Percentiles rank a stretch among this genome's conserved stretches.
These are phyloP conservation scores for Syngnathus scovelli DNA, from an alignment of 2,113 vertebrate genomes.

Conservation along the genomic window DNA sequence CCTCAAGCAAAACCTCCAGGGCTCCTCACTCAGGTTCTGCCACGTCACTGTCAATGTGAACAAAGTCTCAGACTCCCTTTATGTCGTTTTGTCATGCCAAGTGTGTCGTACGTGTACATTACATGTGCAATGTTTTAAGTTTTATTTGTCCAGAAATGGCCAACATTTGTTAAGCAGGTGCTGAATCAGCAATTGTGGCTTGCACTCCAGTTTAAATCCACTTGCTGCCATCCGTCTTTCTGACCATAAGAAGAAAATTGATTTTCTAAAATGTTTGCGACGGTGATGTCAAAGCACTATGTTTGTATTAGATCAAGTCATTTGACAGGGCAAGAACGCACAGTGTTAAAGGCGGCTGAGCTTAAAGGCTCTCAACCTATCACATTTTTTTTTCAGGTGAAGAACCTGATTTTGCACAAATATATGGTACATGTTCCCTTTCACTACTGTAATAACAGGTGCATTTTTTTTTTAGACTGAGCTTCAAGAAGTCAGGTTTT, in stretches of 20 bases:
- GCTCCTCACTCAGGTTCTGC: conserved; percentile 36
- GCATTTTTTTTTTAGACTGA: background rate
- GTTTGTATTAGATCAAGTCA: background rate
- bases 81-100: conserved; percentile 16
- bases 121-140: conserved; percentile 19
- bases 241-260: background rate
- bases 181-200: conserved; percentile 26
- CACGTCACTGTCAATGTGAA: conserved; percentile 31
- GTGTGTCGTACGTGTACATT: conserved; percentile 26
- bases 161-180: conserved; percentile 27
- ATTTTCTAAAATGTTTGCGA: background rate
- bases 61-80: conserved; percentile 13
- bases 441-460: background rate
- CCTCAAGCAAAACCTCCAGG: background rate
- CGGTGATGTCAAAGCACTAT: background rate
- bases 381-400: background rate
- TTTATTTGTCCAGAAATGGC: conserved; percentile 10
- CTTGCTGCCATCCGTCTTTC: background rate
- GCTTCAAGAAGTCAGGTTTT: background rate
- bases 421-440: background rate
- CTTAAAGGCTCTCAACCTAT: background rate
- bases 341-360: too few species aligned
- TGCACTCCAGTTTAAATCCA: conserved; percentile 21
- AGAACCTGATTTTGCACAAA: conserved; percentile 1
- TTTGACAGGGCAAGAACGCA: background rate